Percentiles rank a stretch among this genome's conserved stretches.
Evolutionary conservation across 2,113 vertebrate genomes (phyloP).

Genomic region (Thermophis baileyi): DNA sequence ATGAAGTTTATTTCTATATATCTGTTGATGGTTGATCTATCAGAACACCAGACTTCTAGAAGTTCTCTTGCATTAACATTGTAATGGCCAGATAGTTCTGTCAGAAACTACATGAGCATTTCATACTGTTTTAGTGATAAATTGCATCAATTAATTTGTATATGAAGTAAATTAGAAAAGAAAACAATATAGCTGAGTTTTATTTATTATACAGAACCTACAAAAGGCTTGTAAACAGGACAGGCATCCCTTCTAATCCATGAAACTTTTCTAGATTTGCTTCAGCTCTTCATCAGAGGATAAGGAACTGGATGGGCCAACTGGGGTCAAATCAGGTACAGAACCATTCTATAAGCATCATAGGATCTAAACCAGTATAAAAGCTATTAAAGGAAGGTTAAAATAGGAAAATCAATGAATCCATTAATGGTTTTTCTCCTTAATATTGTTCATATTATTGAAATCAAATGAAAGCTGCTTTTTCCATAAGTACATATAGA

Average conservation of each 20-base stretch:
- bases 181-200: neutral
- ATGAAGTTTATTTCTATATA: neutral
- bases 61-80: neutral
- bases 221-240: neutral
- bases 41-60: neutral
- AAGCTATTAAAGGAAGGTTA: neutral
- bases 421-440: neutral
- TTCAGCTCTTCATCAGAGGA: neutral
- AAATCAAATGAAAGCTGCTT: neutral
- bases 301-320: neutral
- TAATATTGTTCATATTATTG: neutral
- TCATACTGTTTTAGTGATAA: neutral
- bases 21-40: neutral
- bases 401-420: neutral
- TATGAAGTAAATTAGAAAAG: neutral
- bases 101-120: neutral
- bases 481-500: neutral
- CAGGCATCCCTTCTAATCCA: neutral
- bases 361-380: neutral
- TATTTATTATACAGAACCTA: neutral
- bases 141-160: neutral
- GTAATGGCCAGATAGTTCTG: neutral
- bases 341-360: neutral
- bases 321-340: neutral
- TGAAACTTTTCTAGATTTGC: neutral